Base-by-base conservation (phyloP, 2,888 invertebrate species). In the Metalampra italica region DNA sequence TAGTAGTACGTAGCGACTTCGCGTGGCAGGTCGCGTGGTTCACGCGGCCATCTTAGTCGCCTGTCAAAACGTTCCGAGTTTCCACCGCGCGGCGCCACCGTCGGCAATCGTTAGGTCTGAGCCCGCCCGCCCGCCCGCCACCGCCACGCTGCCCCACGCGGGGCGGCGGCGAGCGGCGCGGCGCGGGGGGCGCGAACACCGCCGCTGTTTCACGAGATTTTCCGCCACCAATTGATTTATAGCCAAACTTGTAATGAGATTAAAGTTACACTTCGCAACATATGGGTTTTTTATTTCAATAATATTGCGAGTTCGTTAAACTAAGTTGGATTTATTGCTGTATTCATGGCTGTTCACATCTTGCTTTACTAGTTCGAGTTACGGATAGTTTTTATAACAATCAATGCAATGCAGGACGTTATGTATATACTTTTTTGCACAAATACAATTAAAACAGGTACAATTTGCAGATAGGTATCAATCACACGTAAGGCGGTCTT, bases 31-130 rank as follows among this genome's bases (percentile, higher is more conserved):
- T 82, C 84, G 84, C 87, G 87, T 83, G 81, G 78, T 51, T 85
- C 87, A 82, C 80, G 80, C 87, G 75, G 87, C 88, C 88, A 88
- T 89, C 80, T 86, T 87, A 81, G 62, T 78, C 78, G 79, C 74
- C 74, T 87, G 85, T 86, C 87, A 87, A 78, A 78, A 60, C 39
- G 64, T 64, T 84, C 65, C 64, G 55, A 55, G 56, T 76, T 77
- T 72, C 59, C 63, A 54, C 77, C 82, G 76, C 71, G 68, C 60
- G 75, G 83, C 86, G 82, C 84, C 69, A 71, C 75, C 46, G 66
- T 59, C 72, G 74, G 54, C 64, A 68, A 71, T 75, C 74, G 69
- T 77, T 82, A 82, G 81, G 82, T 68, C 86, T 89, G 88, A n/a
- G n/a, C n/a, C n/a, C n/a, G n/a, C n/a, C n/a, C n/a, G n/a, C n/a